phyloP scores from a whole-genome alignment of 2,888 invertebrate genomes.

The Lithophane semibrunnea region DNA sequence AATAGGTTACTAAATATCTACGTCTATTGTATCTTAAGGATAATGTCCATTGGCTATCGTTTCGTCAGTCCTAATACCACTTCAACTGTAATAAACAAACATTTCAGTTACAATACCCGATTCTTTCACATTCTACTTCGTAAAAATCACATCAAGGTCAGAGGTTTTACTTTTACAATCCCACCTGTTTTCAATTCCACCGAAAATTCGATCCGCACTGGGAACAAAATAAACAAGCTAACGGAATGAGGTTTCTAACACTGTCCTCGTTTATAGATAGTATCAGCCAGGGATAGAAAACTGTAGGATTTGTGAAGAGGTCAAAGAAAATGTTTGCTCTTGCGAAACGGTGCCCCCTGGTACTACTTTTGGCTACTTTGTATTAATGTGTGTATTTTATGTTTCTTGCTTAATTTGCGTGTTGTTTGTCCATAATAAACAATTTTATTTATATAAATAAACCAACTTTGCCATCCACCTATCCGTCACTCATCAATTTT shows the following conservation, averaged over 20 bases:
- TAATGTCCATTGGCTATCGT: too few species aligned
- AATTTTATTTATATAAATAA: neutral
- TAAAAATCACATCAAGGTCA: slow-evolving; percentile 49
- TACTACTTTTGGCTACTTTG: neutral
- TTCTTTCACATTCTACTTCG: neutral
- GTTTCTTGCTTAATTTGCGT: neutral
- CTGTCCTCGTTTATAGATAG: slow-evolving; percentile 56
- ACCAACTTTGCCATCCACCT: neutral
- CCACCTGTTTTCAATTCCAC: slow-evolving; percentile 60
- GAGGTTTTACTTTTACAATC: slow-evolving; percentile 45
- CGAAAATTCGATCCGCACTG: slow-evolving; percentile 52
- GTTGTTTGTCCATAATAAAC: neutral
- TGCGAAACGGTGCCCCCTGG: neutral
- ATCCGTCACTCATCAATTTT: neutral
- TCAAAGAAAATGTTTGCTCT: slow-evolving; percentile 12
- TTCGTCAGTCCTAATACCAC: neutral
- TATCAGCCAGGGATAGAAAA: slow-evolving; percentile 42
- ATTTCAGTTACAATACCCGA: neutral
- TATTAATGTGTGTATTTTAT: neutral
- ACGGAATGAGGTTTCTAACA: slow-evolving; percentile 60
- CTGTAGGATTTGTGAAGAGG: slow-evolving; percentile 21
- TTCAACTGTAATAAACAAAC: neutral
- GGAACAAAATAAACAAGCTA: slow-evolving; percentile 59
- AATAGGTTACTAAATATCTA: too few species aligned
- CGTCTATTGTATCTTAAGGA: too few species aligned